Conservation (phyloP, 92 coral and sea anemone genomes). For the Zoanthus sansibaricus region DNA sequence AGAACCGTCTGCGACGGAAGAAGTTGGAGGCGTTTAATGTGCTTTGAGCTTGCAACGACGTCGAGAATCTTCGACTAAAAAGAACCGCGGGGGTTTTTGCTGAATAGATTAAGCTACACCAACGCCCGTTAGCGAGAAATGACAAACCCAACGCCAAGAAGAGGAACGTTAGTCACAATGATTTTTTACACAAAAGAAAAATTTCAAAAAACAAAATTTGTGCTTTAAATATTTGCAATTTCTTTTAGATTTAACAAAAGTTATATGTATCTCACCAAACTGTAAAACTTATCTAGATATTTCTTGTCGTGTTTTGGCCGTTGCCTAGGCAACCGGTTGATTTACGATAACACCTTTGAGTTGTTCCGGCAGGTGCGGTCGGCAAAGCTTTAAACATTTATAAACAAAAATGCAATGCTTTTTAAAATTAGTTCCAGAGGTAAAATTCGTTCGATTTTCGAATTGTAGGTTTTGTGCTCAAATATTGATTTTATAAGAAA, state of each 20-base stretch:
- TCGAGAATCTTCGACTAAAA: neutral
- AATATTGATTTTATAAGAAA: neutral
- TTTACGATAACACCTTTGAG: slow-evolving; percentile 1
- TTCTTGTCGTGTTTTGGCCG: neutral
- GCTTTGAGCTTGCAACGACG: neutral
- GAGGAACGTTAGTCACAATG: neutral
- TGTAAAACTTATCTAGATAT: neutral
- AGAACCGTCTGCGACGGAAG: too few relatives aligned
- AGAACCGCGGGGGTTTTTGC: neutral
- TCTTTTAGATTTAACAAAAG: neutral
- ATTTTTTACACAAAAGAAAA: neutral
- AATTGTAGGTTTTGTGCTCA: neutral
- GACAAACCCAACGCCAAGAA: neutral
- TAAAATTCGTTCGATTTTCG: neutral
- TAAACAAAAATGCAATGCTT: neutral
- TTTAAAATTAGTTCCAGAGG: neutral
- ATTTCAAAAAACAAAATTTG: neutral
- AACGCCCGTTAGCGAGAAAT: neutral
- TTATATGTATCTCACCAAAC: neutral
- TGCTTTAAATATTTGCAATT: slow-evolving; percentile 7
- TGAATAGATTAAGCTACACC: neutral
- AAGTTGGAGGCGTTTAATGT: neutral
- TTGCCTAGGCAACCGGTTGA: slow-evolving; percentile 23
- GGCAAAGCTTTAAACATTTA: slow-evolving; percentile 17
- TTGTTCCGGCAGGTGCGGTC: slow-evolving; percentile 15